Conservation (phyloP, 2,113 vertebrate species). For the Eurystomus gularis region DNA sequence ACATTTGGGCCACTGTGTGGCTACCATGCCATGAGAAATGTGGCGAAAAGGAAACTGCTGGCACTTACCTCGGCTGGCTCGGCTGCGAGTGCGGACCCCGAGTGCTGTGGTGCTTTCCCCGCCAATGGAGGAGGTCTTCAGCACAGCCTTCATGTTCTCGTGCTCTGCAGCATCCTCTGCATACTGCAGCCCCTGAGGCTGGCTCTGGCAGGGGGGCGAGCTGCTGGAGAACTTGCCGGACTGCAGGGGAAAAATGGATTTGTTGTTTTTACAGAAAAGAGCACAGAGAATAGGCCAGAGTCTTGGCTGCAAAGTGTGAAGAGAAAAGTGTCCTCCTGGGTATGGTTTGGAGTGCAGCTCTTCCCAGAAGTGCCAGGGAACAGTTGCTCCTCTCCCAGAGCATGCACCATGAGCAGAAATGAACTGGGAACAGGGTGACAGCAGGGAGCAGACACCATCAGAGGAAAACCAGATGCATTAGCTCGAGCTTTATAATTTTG, state of each 20-base stretch:
- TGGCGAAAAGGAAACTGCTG: not conserved
- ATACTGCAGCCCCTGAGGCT: constrained; percentile 81
- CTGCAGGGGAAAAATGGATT: constrained; percentile 64
- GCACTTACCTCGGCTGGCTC: constrained; percentile 79
- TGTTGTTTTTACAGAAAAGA: not conserved
- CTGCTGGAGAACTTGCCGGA: constrained; percentile 87
- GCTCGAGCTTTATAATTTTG: not conserved
- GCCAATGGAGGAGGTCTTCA: constrained; percentile 75
- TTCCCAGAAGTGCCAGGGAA: not conserved
- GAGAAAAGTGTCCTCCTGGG: not conserved
- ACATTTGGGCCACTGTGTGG: rapidly evolving
- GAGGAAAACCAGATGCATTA: not conserved
- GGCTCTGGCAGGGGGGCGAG: constrained; percentile 71
- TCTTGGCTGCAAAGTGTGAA: rapidly evolving
- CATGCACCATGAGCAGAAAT: not conserved
- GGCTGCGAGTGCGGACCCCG: constrained; percentile 84
- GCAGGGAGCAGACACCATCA: not conserved
- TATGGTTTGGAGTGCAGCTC: not conserved
- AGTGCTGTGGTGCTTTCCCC: constrained; percentile 76
- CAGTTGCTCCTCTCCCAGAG: not conserved
- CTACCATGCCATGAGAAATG: rapidly evolving
- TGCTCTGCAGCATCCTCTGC: constrained; percentile 89
- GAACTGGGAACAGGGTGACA: not conserved
- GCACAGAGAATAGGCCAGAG: not conserved
- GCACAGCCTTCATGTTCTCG: constrained; percentile 94